Evolutionary conservation across 2,113 vertebrate species (phyloP), one percentile per base, ranked within the genome.

Genomic region (Lipophrys pholis): DNA sequence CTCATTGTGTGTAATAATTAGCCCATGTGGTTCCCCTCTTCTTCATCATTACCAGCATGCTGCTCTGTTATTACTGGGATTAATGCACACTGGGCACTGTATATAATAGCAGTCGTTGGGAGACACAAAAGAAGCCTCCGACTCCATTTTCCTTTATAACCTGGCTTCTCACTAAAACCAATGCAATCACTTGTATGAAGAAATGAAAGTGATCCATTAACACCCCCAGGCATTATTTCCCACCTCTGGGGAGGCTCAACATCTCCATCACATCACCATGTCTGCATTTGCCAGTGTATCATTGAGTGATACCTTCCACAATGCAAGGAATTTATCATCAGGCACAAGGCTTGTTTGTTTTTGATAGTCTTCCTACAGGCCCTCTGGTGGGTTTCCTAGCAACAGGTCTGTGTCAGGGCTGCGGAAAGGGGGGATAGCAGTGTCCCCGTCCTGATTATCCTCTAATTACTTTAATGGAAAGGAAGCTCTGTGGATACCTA

Each of bases 381-480:
- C 69, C 72, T 73, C 64, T 38, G 65, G 56, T 65, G 68, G 72
- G 89, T 90, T 81, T 90, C 88, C 87, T 92, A 91, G 88, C 89
- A 92, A 92, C 89, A 91, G 83, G 80, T 88, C 58, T 78, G 43
- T 43, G 55, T 68, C 58, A 81, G 60, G 74, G 72, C 61, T 78
- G 74, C 46, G 56, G 68, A 60, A 40, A 15, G 16, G 51, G 59
- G 57, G 55, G 52, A 41, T 16, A 53, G 39, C 76, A 61, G 21
- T 39, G 77, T 73, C 67, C 78, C 82, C 73, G 66, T 78, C 52
- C 67, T 78, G 73, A 90, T 86, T 90, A 84, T 42, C 56, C 57
- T 73, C 35, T 84, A 87, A 90, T 90, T 81, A 83, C 74, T 74
- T 71, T 89, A 86, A 87, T 86, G 81, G 84, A 88, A 76, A 80